Evolutionary conservation across 2,797 vertebrate species (phyloP), one percentile per base, ranked within the genome.

Genomic region (Sebastes oblongus): DNA sequence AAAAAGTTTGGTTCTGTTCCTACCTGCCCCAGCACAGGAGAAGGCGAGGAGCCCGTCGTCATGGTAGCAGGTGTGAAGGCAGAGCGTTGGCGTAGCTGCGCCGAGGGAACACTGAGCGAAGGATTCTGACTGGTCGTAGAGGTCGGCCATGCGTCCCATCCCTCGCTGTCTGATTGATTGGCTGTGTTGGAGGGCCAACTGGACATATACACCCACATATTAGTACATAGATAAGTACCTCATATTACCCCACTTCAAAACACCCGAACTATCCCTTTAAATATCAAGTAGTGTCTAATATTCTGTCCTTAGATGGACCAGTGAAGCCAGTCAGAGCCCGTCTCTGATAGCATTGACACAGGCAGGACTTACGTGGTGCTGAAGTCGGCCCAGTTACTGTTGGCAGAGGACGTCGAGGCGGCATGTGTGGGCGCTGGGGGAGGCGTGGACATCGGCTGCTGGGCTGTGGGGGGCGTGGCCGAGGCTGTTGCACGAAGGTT

Each of bases 361-460:
- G 2, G 42, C 0, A 6, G 2, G 25, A 96, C 98, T 81, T 93
- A 99, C 98, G 97, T 99, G 88, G 98, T 98, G 93, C 96, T 99
- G 92, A 99, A 99, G 94, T 99, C 98, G 1, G 98, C 98, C 98
- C 98, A 99, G 95, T 99, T 99, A 81, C 96, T 98, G 86, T 97
- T 93, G 68, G 91, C 70, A 11, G 96, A 94, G 18, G 96, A 91
- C 0, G 95, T 55, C 75, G 60, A 0, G 39, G 30, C 0, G 39
- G 89, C 4, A n/a, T 91, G 91, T 39, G 91, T 94, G 0, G 95
- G 90, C 2, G 90, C 92, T 1, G 94, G 90, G 6, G 95, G 86
- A 72, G 95, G 94, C 0, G 93, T 94, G 29, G 78, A 46, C 11
- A 91, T 75, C 0, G 95, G 91, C 82, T 94, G 95, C 84, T 92